Base-by-base conservation (phyloP, 92 coral and sea anemone species). In the Muricea muricata region DNA sequence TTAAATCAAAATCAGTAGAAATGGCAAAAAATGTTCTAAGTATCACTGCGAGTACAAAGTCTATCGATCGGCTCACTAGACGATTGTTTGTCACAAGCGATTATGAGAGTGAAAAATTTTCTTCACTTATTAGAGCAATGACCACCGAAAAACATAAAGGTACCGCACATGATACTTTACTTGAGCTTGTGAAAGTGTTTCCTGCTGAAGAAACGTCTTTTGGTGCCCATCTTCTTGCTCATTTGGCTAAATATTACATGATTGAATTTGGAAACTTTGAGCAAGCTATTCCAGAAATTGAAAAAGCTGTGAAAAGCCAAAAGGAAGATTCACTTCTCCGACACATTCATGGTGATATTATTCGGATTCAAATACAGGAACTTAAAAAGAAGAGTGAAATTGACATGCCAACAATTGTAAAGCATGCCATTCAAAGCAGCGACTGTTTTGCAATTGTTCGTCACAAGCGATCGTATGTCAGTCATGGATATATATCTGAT, bases 341-440 rank as follows among this genome's bases (percentile, higher is more conserved):
- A 67, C 97, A 93, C 79, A 93, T 93, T 55, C 97, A 93, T 79
- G 97, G 97, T 8, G 97, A 93, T 69, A 55, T 93, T 31, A 88
- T 93, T 74, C 90, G 97, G 4, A 75, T 88, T 55, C 94, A 93
- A 35, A 75, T 93, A 15, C 89, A 85, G 35, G 67, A 84, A 29
- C 86, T 93, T 23, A 90, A 90, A 74, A 65, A 57, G 2, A 45
- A 78, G 15, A 39, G 34, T 25, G 78, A 60, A 15, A 57, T 93
- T 34, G 40, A 65, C 50, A 63, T 93, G 84, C 54, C 77, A 10
- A 85, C 69, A 17, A 91, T 93, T 11, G 84, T 93, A 5, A 63
- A 87, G 24, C 63, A 66, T 52, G 93, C 97, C 2, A 90, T 93
- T 9, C 68, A 79, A 75, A 90, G 97, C 80, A 93, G 97, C 57